Evolutionary conservation across 37 sponge, comb jelly and placozoan species (phyloP), one percentile per base, ranked within the genome.

Genomic region (Eunapius fragilis): DNA sequence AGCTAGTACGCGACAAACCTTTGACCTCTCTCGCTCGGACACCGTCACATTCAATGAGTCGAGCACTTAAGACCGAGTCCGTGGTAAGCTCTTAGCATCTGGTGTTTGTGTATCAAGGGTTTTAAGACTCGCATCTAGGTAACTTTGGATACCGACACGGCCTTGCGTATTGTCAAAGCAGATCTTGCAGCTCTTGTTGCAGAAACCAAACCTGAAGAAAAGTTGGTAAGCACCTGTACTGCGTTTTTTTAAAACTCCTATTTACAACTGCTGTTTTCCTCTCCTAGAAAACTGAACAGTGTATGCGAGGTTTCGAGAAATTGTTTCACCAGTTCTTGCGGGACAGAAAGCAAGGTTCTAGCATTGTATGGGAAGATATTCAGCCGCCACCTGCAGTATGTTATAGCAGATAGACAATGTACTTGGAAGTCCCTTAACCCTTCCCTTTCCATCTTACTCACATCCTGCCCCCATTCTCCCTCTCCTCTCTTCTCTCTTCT

Each of bases 341-440:
- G 32, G 82, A 94, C 71, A 80, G 89, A 32, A 75, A 78, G 25
- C 58, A 36, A 5, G 90, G 87, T 4, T 84, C 78, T 28, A 82
- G 71, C 37, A 85, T 94, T 49, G 75, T 69, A 5, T 94, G 94
- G 94, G 85, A 88, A 37, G 80, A 87, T 48, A 87, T 94, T 13
- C 84, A 85, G 68, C 81, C 88, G 22, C 58, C 58, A 58, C 58
- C 58, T 19, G 14, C 58, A 58, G 14, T 19, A 19, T 58, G 14
- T 58, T 11, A 2, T 19, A 19, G 1, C 14, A 58, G 58, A 58
- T 2, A 58, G 58, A 2, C 58, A 13, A 4, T 41, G 58, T 58
- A 58, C 14, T 58, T n/a, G n/a, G 14, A 17, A 58, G 17, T 13
- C 2, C 58, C 22, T 17, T 17, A 58, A 1, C 58, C 58, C 58